Evolutionary conservation across 2,888 invertebrate species (phyloP), one percentile per base, ranked within the genome.

Genomic region (Erebia palarica): DNA sequence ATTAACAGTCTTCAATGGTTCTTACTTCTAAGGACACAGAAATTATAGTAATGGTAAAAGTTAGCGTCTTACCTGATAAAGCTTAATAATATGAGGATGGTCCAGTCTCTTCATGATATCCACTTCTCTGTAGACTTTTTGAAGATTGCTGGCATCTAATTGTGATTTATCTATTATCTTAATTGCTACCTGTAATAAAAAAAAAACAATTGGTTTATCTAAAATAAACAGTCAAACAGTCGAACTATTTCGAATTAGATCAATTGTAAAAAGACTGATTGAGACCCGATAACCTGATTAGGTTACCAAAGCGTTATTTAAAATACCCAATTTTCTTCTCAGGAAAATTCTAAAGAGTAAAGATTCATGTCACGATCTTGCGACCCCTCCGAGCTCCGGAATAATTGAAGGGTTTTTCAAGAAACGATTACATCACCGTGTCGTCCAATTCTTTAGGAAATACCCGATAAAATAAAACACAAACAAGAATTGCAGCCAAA

Each of bases 71-170:
- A 97, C 97, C 96, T 98, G 98, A 93, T 98, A 99, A 84, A 99
- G 95, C 93, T 98, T 98, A 88, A 99, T 98, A 86, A 99, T 99
- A 94, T 99, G 98, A 74, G 99, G 99, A 94, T 99, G 99, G 86
- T 98, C 96, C 85, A 99, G 95, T 82, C 97, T 96, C 94, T 98
- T 98, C 97, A 99, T 98, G 84, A 99, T 99, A 88, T 98, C 98
- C 84, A 99, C 98, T 94, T 99, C 99, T 78, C 99, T 95, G 89
- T 98, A 97, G 79, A 99, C 98, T 92, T 99, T 99, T 87, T 97
- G 96, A 86, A 98, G 94, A 91, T 98, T 98, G 82, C 96, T 96
- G 79, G 96, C 95, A 87, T 98, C 98, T 93, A 98, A 94, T 91
- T 97, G 96, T 73, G 97, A 96, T 93, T 98, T 98, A 94, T 98